A percentile compares a stretch with the other conserved stretches of the same genome.
Evolutionary conservation across 2,888 invertebrate species (phyloP).

Genomic region (Camptogramma bilineatum): DNA sequence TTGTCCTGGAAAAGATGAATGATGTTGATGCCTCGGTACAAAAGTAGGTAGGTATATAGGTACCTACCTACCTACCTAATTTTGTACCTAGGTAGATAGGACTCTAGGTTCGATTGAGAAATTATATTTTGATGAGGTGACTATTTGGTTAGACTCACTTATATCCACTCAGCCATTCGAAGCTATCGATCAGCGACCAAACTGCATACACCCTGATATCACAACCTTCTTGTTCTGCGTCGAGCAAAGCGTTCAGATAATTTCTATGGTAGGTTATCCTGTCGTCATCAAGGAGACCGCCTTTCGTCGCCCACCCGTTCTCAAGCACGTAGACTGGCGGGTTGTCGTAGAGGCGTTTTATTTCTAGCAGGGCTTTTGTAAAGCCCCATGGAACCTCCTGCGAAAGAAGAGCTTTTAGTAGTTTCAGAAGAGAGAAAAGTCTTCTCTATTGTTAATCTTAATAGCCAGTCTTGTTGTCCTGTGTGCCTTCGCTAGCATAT

Average conservation of each 20-base stretch:
- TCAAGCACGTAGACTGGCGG: conserved; percentile 85
- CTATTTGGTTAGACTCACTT: conserved; percentile 68
- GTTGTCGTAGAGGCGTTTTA: conserved; percentile 80
- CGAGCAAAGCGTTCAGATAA: conserved; percentile 74
- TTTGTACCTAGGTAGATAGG: no score
- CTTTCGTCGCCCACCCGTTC: conserved; percentile 84
- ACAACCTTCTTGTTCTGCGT: conserved; percentile 78
- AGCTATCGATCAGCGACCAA: conserved; percentile 88
- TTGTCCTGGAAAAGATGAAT: conserved; percentile 77
- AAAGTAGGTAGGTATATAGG: no score
- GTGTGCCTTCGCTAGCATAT: no score
- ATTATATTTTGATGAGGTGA: no score
- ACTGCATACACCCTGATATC: conserved; percentile 83
- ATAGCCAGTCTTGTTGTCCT: no score
- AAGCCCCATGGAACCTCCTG: conserved; percentile 87
- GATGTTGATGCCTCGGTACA: not conserved
- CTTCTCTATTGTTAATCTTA: no score
- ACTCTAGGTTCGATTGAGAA: not conserved
- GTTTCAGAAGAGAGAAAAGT: no score
- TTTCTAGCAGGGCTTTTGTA: conserved; percentile 80
- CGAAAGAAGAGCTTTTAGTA: conserved; percentile 22
- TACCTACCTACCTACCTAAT: no score
- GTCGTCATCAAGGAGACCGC: conserved; percentile 76
- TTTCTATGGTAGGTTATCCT: conserved; percentile 71
- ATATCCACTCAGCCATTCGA: conserved; percentile 87